A percentile compares a stretch with the other conserved stretches of the same genome.
phyloP scores from a whole-genome alignment of 2,113 vertebrate genomes.

The Callochromis pleurospilus region DNA sequence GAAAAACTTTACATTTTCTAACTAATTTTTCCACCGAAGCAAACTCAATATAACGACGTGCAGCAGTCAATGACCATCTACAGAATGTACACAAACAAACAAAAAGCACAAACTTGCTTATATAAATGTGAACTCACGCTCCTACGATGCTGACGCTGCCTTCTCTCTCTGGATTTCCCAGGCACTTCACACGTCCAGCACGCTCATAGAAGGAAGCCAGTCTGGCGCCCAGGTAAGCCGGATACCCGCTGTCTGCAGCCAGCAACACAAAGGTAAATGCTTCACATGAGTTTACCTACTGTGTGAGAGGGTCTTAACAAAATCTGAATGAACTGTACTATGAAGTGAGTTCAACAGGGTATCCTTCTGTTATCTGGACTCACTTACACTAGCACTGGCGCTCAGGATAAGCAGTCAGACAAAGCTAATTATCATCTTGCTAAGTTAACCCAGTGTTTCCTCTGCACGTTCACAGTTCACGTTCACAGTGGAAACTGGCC shows the following conservation, averaged over 20 bases:
- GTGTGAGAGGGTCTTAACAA: background rate
- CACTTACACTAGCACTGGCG: background rate
- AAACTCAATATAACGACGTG: background rate
- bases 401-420: background rate
- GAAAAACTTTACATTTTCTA: background rate
- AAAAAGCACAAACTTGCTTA: background rate
- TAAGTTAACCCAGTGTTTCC: background rate
- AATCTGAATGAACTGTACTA: background rate
- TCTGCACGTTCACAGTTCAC: background rate
- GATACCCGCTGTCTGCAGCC: constrained; percentile 89
- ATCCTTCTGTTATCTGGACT: background rate
- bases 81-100: background rate
- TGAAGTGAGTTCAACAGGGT: background rate
- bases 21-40: background rate
- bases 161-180: constrained; percentile 94
- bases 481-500: too few relatives aligned
- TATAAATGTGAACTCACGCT: constrained; percentile 77
- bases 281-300: background rate
- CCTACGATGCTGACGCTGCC: constrained; percentile 98
- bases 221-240: constrained; percentile 92
- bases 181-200: constrained; percentile 92
- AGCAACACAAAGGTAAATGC: background rate
- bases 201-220: constrained; percentile 96
- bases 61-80: background rate
- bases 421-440: background rate